Conservation (phyloP, 1,140 invertebrate genomes). For the Oncopeltus fasciatus region DNA sequence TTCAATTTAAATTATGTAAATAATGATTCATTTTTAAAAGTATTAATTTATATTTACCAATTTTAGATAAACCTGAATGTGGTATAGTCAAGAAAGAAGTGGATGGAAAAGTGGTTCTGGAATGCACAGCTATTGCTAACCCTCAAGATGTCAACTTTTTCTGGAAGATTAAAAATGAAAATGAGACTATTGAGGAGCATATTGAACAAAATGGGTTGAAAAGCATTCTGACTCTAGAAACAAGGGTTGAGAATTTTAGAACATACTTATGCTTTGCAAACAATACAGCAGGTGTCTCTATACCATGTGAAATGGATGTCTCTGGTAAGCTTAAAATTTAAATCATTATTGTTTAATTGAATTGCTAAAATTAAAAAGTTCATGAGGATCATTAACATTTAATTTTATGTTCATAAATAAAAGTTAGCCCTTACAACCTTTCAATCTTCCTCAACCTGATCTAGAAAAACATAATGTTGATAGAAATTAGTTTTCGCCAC, state of each 20-base stretch:
- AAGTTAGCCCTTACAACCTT: no score
- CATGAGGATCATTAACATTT: no score
- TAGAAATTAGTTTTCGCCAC: no score
- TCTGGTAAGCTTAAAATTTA: conserved; percentile 42
- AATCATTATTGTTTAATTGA: no score
- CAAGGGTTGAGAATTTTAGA: conserved; percentile 47
- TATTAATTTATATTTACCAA: no score
- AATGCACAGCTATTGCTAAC: conserved; percentile 68
- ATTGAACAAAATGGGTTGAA: conserved; percentile 38
- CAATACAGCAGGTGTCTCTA: conserved; percentile 60
- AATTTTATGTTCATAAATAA: no score
- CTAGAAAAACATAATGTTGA: no score
- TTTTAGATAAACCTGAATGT: conserved; percentile 76
- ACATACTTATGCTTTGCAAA: conserved; percentile 73
- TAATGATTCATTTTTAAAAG: no score
- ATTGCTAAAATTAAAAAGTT: no score
- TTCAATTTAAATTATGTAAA: no score
- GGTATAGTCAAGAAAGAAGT: conserved; percentile 54
- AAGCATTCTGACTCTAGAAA: conserved; percentile 50
- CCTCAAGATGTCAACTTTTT: conserved; percentile 64
- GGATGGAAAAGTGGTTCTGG: conserved; percentile 56
- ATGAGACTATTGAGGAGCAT: conserved; percentile 51
- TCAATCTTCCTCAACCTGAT: no score
- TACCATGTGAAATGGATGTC: conserved; percentile 64
- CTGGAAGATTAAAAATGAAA: conserved; percentile 71